Evolutionary conservation across 2,113 vertebrate genomes (phyloP), one percentile per base, ranked within the genome.

Genomic region (Oceanodroma tethys): DNA sequence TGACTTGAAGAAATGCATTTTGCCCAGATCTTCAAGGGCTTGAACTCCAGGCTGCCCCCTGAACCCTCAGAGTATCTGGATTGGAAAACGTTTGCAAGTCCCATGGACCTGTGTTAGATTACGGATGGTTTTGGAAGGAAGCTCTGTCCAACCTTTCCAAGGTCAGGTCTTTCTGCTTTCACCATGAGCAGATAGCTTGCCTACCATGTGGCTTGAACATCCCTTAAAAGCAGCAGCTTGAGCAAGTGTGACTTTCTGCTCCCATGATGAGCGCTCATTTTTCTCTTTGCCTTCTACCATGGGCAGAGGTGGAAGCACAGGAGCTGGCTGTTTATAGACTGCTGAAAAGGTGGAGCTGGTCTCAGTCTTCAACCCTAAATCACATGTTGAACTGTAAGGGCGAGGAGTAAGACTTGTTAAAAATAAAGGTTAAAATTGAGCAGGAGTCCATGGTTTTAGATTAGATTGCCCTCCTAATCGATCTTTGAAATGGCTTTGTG

Each of bases 241-340:
- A 43, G 45, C 81, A 63, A 8, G 38, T 9, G 56, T 38, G 32
- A 47, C 40, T 48, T 78, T 48, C 36, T 68, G 47, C 63, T 68
- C 34, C 43, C 6, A 0, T 26, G 40, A 25, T 4, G 36, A n/a
- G 59, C 2, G 18, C 59, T 82, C 3, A 1, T 11, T 76, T 26
- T 70, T 23, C 17, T 63, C 45, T 22, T 23, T 2, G 10, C 30
- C 19, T 52, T 56, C 47, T 74, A 10, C 48, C 7, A 1, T 14
- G 29, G 32, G 22, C 43, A 82, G n/a, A 32, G 30, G 47, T 74
- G 74, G 76, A 66, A 60, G 55, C 36, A 14, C 10, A 29, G 72
- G 59, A 78, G 53, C 36, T 73, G 53, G 16, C 36, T 89, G 14
- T 58, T 70, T 3, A 5, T 22, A 36, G 22, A 15, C 30, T 72